Evolutionary conservation across 2,888 invertebrate genomes (phyloP).

Genomic region (Diadegma fenestrale): DNA sequence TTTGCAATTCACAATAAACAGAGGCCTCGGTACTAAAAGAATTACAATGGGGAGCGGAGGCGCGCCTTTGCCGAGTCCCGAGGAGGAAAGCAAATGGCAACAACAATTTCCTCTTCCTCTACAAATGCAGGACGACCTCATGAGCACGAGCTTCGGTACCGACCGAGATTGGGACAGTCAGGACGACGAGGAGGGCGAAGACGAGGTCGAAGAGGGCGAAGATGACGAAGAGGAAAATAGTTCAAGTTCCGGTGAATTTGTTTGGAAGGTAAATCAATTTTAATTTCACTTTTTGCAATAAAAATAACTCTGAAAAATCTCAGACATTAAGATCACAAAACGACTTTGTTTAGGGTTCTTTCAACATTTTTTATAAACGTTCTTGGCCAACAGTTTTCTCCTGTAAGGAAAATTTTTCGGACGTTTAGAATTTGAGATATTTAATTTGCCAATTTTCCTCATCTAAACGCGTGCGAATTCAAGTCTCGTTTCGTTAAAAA

Average conservation of each 20-base stretch:
- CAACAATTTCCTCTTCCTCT: slow-evolving; percentile 79
- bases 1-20: not conserved
- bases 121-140: slow-evolving; percentile 81
- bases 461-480: too few species aligned
- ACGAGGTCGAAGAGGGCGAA: slow-evolving; percentile 82
- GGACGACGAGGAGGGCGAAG: slow-evolving; percentile 85
- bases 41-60: slow-evolving; percentile 72
- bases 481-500: too few species aligned
- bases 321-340: too few species aligned
- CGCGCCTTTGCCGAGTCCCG: slow-evolving; percentile 83
- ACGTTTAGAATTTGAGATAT: too few species aligned
- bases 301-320: not conserved
- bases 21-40: slow-evolving; percentile 59
- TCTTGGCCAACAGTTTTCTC: too few species aligned
- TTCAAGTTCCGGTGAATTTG: slow-evolving; percentile 92
- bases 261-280: slow-evolving; percentile 89
- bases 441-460: too few species aligned
- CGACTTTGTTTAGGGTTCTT: too few species aligned
- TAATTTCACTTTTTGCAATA: not conserved
- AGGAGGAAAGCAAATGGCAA: slow-evolving; percentile 82
- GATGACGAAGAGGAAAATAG: slow-evolving; percentile 87
- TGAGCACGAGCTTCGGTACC: slow-evolving; percentile 85
- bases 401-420: too few species aligned
- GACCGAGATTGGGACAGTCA: slow-evolving; percentile 90
- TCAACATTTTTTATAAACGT: too few species aligned